These are phyloP conservation scores for Lycodopsis pacificus DNA, from an alignment of 2,797 vertebrate genomes.

Conservation along the genomic window DNA sequence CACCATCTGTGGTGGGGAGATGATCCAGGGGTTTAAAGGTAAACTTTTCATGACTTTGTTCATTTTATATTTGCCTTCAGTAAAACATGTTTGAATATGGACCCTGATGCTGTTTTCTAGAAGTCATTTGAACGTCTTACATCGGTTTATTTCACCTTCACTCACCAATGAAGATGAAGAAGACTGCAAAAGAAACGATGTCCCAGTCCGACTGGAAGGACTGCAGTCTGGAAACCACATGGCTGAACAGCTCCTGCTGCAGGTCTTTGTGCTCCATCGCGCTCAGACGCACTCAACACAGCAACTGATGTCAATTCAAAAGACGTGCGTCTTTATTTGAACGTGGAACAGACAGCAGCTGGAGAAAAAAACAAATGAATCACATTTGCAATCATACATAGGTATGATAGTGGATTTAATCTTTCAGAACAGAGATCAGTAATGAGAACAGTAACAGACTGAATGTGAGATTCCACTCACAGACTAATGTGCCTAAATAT, in stretches of 20 bases:
- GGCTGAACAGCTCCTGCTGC: conserved; percentile 77
- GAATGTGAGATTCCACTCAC: no score
- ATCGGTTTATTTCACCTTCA: neutral
- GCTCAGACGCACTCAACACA: conserved; percentile 4
- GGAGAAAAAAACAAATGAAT: neutral
- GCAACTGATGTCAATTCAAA: neutral
- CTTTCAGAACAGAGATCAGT: neutral
- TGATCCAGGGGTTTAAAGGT: neutral
- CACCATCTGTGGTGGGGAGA: no score
- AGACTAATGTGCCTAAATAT: neutral
- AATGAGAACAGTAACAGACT: neutral
- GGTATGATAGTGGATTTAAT: neutral
- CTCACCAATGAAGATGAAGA: conserved; percentile 89
- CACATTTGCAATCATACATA: neutral
- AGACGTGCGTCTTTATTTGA: neutral
- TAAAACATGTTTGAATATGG: neutral
- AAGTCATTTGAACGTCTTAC: neutral
- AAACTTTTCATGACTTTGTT: neutral
- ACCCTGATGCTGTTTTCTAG: neutral
- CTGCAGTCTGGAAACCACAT: conserved; percentile 81
- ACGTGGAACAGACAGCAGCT: neutral
- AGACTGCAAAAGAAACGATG: conserved; percentile 84
- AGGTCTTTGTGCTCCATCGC: conserved; percentile 49
- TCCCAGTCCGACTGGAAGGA: conserved; percentile 91
- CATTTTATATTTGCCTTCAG: neutral